These are phyloP conservation scores for Drosophila planitibia DNA, from an alignment of 2,888 invertebrate species.

Conservation along the genomic window DNA sequence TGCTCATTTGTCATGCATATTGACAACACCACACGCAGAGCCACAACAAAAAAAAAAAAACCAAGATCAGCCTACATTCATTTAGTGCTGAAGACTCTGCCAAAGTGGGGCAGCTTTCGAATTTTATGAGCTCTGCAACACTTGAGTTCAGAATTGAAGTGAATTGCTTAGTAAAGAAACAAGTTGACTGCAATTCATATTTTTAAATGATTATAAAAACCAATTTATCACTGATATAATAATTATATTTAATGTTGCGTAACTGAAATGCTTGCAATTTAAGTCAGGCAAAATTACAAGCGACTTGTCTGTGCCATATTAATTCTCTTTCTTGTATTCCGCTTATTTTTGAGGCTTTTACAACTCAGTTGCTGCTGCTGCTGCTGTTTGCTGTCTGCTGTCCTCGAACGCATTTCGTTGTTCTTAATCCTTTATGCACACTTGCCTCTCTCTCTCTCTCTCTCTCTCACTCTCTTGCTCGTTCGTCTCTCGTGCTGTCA, in stretches of 20 bases:
- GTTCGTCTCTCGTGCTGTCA: constrained; percentile 33
- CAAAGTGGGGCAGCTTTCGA: constrained; percentile 1
- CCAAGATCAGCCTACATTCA: constrained; percentile 24
- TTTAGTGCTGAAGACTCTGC: constrained; percentile 18
- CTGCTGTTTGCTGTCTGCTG: constrained; percentile 1
- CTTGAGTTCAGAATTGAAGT: neutral
- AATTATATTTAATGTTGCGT: constrained; percentile 15
- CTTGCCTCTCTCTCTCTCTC: constrained; percentile 14
- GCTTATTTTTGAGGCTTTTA: constrained; percentile 20
- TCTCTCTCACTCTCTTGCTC: constrained; percentile 1
- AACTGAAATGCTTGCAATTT: constrained; percentile 6
- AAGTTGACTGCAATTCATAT: neutral
- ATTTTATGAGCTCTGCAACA: neutral
- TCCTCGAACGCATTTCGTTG: constrained; percentile 61
- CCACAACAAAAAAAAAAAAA: neutral
- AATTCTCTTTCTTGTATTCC: constrained; percentile 34
- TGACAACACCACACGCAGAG: constrained; percentile 25
- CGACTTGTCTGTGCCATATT: constrained; percentile 29
- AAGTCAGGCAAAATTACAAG: constrained; percentile 15
- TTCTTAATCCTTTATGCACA: constrained; percentile 73
- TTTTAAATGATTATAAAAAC: neutral
- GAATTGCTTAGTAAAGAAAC: neutral
- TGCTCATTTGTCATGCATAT: constrained; percentile 46
- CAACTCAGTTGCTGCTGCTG: constrained; percentile 17
- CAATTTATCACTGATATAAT: neutral